Evolutionary conservation across 2,113 vertebrate species (phyloP).

Genomic region (Festucalex cinctus): DNA sequence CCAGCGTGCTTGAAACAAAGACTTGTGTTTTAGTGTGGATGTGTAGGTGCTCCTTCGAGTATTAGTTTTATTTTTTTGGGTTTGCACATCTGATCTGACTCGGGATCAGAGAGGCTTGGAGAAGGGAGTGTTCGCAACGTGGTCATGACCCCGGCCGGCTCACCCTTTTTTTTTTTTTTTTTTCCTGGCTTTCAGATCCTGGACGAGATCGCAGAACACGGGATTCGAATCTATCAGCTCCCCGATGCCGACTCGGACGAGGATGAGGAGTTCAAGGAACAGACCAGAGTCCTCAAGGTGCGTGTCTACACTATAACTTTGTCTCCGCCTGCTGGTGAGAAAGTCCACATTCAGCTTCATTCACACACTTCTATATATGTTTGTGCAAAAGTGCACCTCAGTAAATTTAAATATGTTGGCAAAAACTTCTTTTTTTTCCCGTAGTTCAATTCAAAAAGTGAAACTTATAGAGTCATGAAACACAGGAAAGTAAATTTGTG

Average conservation of each 20-base stretch:
- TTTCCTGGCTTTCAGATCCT: slow-evolving; percentile 76
- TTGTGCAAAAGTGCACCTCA: not conserved
- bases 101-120: slow-evolving; percentile 1
- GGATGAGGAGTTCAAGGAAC: slow-evolving; percentile 94
- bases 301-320: slow-evolving; percentile 15
- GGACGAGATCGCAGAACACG: slow-evolving; percentile 88
- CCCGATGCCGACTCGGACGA: slow-evolving; percentile 92
- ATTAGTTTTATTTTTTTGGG: slow-evolving; percentile 5
- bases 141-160: slow-evolving; percentile 9
- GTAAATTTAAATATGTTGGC: not conserved
- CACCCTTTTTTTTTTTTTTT: slow-evolving; percentile 4
- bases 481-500: too few relatives aligned
- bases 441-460: too few relatives aligned
- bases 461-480: too few relatives aligned
- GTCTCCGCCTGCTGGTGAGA: slow-evolving; percentile 7
- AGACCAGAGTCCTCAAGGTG: slow-evolving; percentile 88
- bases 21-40: not conserved
- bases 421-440: too few relatives aligned
- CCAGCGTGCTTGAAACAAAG: slow-evolving; percentile 5
- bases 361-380: not conserved
- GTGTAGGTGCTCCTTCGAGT: not conserved
- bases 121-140: slow-evolving; percentile 14
- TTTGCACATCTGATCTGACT: not conserved
- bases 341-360: slow-evolving; percentile 6
- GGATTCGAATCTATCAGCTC: slow-evolving; percentile 89